Base-by-base conservation (phyloP, 1,140 invertebrate genomes). In the Drosophila kurseongensis region DNA sequence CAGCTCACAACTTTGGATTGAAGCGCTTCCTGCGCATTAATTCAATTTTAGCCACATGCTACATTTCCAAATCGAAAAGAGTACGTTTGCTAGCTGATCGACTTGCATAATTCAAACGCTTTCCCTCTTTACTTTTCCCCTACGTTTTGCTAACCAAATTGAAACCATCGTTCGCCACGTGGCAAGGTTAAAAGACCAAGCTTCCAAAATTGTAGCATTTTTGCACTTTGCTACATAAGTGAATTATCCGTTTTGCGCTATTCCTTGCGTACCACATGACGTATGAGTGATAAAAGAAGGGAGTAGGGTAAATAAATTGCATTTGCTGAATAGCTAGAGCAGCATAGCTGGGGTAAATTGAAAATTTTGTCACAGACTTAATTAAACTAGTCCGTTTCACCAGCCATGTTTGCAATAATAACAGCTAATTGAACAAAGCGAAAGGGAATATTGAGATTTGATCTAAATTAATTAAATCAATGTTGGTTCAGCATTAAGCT, bases 81-180 rank as follows among this genome's bases (percentile, higher is more conserved):
- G 41, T 67, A 69, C 50, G 47, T 14, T 65, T 52, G 42, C 44
- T 38, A 36, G 27, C 29, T 16, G 48, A 50, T 52, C 67, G 61
- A 58, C 44, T 72, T 85, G 81, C 73, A 85, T 78, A 81, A 69
- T 74, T 74, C 63, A 71, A 63, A 51, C 63, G 9, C 12, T 58
- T 58, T 42, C 27, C 60, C 48, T 23, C 32, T 52, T 14, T 16
- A 7, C 14, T 23, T 35, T 38, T 10, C 4, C 18, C 42, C 44
- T 27, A 16, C 29, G 35, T 35, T 54, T 36, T 59, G 56, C 16
- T 38, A 35, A 41, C 44, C 48, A 68, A 61, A 47, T 23, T 44
- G 50, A 45, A 32, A 40, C 27, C 32, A 44, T 44, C 51, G 50
- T 16, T 36, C 7, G 32, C 48, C 78, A 80, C 51, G 56, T 79